These are phyloP conservation scores for Turdus rufiventris DNA, from an alignment of 2,113 vertebrate species.

Conservation along the genomic window DNA sequence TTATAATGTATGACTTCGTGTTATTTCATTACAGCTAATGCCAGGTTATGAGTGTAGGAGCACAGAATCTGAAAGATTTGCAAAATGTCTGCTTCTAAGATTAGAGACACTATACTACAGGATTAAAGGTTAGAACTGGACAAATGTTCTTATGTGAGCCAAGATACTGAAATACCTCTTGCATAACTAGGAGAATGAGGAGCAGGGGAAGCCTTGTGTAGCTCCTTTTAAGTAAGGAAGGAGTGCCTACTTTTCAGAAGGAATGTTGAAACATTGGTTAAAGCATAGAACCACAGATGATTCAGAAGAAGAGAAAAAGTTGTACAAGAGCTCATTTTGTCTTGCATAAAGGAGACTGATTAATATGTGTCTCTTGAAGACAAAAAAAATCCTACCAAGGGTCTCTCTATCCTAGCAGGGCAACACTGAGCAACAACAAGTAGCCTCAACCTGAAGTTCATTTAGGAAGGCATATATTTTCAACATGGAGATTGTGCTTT, in stretches of 20 bases:
- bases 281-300: background rate
- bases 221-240: background rate
- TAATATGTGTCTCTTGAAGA: background rate
- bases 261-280: background rate
- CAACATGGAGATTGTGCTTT: background rate
- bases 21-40: background rate
- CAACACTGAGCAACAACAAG: background rate
- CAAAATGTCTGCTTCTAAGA: background rate
- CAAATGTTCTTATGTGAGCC: background rate
- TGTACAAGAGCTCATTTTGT: background rate
- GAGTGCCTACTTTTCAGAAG: background rate
- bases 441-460: background rate
- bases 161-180: background rate
- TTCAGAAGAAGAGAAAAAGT: background rate
- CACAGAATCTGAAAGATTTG: background rate
- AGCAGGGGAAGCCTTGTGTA: background rate
- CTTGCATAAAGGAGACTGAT: background rate
- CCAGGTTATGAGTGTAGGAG: background rate
- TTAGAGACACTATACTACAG: background rate
- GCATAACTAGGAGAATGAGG: background rate
- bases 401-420: background rate
- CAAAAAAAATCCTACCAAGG: background rate
- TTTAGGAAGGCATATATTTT: background rate
- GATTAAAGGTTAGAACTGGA: background rate
- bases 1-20: background rate